These are phyloP conservation scores for Tachysurus fulvidraco DNA, from an alignment of 2,113 vertebrate genomes.

Conservation along the genomic window DNA sequence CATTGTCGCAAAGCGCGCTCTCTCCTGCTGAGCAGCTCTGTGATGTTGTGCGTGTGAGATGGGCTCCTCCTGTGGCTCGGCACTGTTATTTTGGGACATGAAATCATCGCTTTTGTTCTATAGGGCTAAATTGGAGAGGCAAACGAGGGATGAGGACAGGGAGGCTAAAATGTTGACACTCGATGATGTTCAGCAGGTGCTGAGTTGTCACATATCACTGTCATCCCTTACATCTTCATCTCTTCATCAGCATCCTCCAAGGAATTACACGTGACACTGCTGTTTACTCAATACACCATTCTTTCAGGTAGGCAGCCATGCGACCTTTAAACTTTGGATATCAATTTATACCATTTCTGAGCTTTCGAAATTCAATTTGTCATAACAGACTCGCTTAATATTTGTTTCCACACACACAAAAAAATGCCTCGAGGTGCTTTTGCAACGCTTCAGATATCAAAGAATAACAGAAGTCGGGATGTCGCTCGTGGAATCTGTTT, in stretches of 20 bases:
- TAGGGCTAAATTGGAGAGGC: slow-evolving; percentile 39
- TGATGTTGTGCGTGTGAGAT: slow-evolving; percentile 45
- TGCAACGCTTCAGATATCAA: slow-evolving; percentile 26
- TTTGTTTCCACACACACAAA: slow-evolving; percentile 17
- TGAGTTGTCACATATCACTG: slow-evolving; percentile 23
- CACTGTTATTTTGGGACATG: slow-evolving; percentile 49
- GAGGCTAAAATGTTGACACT: slow-evolving; percentile 38
- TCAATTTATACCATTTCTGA: neutral
- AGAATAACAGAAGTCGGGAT: neutral
- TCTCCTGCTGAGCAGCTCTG: slow-evolving; percentile 45
- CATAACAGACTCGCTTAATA: slow-evolving; percentile 10
- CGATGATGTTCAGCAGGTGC: slow-evolving; percentile 36
- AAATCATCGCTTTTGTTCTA: slow-evolving; percentile 55
- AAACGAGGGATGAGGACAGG: slow-evolving; percentile 40
- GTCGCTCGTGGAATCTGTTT: neutral
- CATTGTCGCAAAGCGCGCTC: slow-evolving; percentile 44
- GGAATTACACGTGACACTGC: neutral
- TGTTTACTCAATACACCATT: neutral
- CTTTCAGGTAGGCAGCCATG: neutral
- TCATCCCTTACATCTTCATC: neutral
- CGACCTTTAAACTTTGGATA: neutral
- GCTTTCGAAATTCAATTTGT: slow-evolving; percentile 7
- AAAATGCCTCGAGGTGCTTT: slow-evolving; percentile 22
- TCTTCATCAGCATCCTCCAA: neutral
- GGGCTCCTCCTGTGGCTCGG: slow-evolving; percentile 46